Evolutionary conservation across 2,113 vertebrate genomes (phyloP), one percentile per base, ranked within the genome.

Genomic region (Vulpes lagopus): DNA sequence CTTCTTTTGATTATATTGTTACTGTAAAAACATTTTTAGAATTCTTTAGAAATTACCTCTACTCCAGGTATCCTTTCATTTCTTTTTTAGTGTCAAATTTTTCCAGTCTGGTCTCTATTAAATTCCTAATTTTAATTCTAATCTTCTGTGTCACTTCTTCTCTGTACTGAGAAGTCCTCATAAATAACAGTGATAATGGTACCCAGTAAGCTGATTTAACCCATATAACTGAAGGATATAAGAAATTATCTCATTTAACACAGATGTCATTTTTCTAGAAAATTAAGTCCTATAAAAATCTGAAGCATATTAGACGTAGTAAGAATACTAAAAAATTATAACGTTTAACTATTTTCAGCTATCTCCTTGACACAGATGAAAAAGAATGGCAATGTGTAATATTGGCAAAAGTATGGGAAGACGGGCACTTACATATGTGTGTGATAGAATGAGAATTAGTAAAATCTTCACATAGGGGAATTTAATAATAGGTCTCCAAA

Each of bases 181-280:
- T 82, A 62, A 69, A 10, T 78, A 53, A 91, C 11, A 94, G 55
- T 89, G 82, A 32, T 80, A 71, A 88, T 38, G 7, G 60, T 86
- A 94, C 22, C 22, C 59, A 78, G 53, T 59, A 94, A 94, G 43
- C 25, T 81, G 73, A 95, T 53, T 71, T 89, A 96, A 96, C 23
- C 62, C 23, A 90, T 35, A 22, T 38, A 91, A 91, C 30, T 83
- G 57, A 89, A 90, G 62, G 27, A 93, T 91, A 80, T 84, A 30
- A 57, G 32, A 97, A 93, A 93, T 94, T 62, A 93, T n/a, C 32
- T 96, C 49, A 32, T 76, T 67, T 95, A 95, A 80, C 60, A 91
- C 51, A 76, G 35, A 87, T 60, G 11, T 80, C 60, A 91, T 27
- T 79, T 87, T 55, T 43, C 84, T 81, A 49, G 88, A 94, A 92